Conservation (phyloP, 2,113 vertebrate genomes). For the Ceyx melanurus region DNA sequence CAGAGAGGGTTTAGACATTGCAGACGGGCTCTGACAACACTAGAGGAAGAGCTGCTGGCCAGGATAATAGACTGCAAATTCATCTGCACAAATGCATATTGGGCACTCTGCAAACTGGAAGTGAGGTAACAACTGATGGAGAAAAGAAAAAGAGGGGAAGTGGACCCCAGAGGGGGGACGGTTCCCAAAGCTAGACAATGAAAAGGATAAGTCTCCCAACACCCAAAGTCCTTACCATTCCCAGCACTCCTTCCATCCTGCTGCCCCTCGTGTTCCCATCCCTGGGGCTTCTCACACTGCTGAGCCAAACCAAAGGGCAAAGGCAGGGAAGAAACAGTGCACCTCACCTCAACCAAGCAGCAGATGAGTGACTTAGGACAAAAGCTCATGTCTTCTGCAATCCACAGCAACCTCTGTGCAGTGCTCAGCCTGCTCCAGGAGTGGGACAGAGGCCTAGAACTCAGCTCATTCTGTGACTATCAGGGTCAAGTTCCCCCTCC, state of each 20-base stretch:
- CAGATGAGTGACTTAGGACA: background rate
- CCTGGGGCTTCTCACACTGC: background rate
- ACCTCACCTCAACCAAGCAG: background rate
- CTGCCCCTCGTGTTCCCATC: background rate
- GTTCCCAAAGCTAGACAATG: background rate
- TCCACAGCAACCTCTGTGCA: background rate
- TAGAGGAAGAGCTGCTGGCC: background rate
- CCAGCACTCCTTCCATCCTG: background rate
- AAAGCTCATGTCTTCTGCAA: background rate
- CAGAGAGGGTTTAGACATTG: background rate
- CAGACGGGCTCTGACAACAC: background rate
- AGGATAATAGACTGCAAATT: background rate
- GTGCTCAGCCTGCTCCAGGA: background rate
- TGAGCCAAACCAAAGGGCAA: constrained; percentile 29
- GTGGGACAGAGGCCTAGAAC: background rate
- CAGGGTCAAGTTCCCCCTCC: background rate
- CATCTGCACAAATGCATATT: background rate
- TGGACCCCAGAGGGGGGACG: background rate
- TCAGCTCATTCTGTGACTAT: background rate
- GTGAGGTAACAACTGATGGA: background rate
- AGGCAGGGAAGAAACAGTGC: background rate
- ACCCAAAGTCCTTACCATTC: background rate
- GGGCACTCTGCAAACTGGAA: background rate
- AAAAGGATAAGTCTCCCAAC: background rate
- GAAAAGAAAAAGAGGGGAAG: background rate